Evolutionary conservation across 2,797 vertebrate species (phyloP).

Genomic region (Sternotherus odoratus): DNA sequence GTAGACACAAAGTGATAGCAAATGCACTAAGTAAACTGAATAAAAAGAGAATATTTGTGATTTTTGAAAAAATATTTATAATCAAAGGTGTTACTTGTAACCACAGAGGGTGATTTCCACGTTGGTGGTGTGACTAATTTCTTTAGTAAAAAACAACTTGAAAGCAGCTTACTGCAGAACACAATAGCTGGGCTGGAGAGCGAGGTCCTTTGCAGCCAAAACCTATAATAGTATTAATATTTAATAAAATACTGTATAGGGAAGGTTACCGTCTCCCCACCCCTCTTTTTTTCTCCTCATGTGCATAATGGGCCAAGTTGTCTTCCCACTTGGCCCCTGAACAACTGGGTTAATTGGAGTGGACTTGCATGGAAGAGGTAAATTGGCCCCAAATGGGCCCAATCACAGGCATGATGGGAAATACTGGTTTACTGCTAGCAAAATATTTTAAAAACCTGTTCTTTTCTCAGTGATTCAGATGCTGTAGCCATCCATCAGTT

Average conservation of each 20-base stretch:
- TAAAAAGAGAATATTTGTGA: not conserved
- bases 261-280: not conserved
- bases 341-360: not conserved
- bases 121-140: not conserved
- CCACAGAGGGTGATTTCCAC: not conserved
- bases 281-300: not conserved
- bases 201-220: accelerated
- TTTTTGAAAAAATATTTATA: not conserved
- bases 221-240: accelerated
- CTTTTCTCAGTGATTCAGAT: conserved; percentile 43
- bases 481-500: conserved; percentile 50
- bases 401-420: not conserved
- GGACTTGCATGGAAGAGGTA: not conserved
- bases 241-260: not conserved
- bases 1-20: not conserved
- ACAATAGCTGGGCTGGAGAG: not conserved
- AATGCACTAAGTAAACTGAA: not conserved
- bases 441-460: conserved; percentile 10
- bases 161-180: not conserved
- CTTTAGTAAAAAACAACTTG: not conserved
- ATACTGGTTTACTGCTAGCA: conserved; percentile 53
- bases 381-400: accelerated
- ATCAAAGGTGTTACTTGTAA: not conserved
- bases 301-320: not conserved
- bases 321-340: not conserved